These are phyloP conservation scores for Lepidotrigona ventralis DNA, from an alignment of 1,140 invertebrate species.

Conservation along the genomic window DNA sequence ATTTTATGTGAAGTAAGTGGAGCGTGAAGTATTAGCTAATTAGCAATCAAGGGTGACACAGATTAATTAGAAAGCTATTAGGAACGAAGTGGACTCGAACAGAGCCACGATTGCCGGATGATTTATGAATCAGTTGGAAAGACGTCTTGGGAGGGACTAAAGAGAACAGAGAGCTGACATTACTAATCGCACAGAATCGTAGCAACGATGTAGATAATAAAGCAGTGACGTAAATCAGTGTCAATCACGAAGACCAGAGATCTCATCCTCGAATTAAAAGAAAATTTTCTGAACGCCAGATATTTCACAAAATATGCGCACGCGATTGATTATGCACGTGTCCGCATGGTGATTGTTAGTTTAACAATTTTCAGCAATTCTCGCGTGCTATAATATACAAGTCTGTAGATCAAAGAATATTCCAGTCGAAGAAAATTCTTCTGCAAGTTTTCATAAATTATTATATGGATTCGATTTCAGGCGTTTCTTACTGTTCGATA, in stretches of 20 bases:
- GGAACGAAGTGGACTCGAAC: background rate
- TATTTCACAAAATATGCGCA: background rate
- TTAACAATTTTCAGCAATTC: background rate
- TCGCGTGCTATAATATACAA: background rate
- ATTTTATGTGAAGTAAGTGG: background rate
- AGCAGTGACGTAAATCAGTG: background rate
- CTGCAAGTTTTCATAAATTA: too few relatives aligned
- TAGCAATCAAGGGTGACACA: background rate
- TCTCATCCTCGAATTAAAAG: background rate
- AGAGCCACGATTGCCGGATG: background rate
- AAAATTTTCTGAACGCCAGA: background rate
- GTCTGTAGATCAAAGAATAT: background rate
- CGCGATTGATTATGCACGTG: background rate
- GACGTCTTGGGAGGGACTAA: background rate
- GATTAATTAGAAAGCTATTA: constrained; percentile 34
- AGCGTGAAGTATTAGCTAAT: constrained; percentile 20
- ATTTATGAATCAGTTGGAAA: constrained; percentile 14
- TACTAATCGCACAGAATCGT: background rate
- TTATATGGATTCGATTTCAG: too few relatives aligned
- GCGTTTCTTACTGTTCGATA: too few relatives aligned
- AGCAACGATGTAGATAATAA: background rate
- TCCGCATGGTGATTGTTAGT: background rate
- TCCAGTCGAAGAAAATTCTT: background rate
- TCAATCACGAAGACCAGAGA: background rate
- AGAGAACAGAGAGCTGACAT: too few relatives aligned